These are phyloP conservation scores for Episyrphus balteatus DNA, from an alignment of 1,140 invertebrate species.

Conservation along the genomic window DNA sequence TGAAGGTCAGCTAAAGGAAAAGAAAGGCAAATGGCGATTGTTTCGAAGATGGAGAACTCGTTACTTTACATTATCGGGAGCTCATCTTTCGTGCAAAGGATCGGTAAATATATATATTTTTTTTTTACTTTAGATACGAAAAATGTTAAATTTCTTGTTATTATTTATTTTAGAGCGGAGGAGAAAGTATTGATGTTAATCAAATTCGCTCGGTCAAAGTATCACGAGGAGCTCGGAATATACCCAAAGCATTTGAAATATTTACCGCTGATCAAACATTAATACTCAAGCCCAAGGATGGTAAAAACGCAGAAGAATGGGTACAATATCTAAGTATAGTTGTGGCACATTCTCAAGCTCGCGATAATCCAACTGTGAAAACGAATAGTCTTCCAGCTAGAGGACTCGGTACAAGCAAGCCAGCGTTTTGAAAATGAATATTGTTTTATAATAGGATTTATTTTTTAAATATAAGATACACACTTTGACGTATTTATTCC, in stretches of 20 bases:
- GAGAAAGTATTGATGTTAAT: slow-evolving; percentile 72
- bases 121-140: not conserved
- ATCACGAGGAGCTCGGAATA: slow-evolving; percentile 68
- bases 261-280: slow-evolving; percentile 86
- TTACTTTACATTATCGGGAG: slow-evolving; percentile 87
- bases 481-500: too few relatives aligned
- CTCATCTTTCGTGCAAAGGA: slow-evolving; percentile 78
- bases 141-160: slow-evolving; percentile 1
- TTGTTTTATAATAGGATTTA: too few relatives aligned
- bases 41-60: slow-evolving; percentile 83
- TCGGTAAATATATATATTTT: slow-evolving; percentile 51
- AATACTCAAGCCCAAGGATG: slow-evolving; percentile 85
- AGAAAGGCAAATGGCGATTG: slow-evolving; percentile 84
- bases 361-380: slow-evolving; percentile 51
- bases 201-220: slow-evolving; percentile 89
- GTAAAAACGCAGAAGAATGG: slow-evolving; percentile 92
- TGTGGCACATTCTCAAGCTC: slow-evolving; percentile 68
- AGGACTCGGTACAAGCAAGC: slow-evolving; percentile 38
- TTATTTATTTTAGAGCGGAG: slow-evolving; percentile 55
- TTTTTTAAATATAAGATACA: too few relatives aligned
- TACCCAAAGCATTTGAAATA: slow-evolving; percentile 92
- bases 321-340: slow-evolving; percentile 81
- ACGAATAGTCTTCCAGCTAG: slow-evolving; percentile 54
- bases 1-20: slow-evolving; percentile 88
- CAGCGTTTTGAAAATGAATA: slow-evolving; percentile 24